Evolutionary conservation across 2,113 vertebrate species (phyloP).

Genomic region (Andinoacara biseriatus): DNA sequence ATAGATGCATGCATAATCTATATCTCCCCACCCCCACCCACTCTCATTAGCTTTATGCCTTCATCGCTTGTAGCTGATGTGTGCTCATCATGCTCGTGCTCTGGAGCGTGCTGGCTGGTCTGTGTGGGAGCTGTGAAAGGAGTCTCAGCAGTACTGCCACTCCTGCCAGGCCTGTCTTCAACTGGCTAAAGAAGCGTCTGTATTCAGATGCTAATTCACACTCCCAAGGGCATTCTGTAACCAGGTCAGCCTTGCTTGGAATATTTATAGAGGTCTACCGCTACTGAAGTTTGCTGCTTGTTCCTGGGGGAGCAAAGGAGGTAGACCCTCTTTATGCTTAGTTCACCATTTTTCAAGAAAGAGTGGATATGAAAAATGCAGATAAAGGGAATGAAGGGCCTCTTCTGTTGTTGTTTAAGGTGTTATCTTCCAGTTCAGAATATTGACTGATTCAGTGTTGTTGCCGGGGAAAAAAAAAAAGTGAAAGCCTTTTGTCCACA

Average conservation of each 20-base stretch:
- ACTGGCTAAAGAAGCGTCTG: slow-evolving; percentile 72
- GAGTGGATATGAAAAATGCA: slow-evolving; percentile 51
- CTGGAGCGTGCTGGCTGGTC: slow-evolving; percentile 47
- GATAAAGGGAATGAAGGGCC: slow-evolving; percentile 22
- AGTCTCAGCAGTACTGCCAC: slow-evolving; percentile 56
- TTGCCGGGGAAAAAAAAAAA: not conserved
- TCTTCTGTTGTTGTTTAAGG: slow-evolving; percentile 35
- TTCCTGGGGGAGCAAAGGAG: slow-evolving; percentile 63
- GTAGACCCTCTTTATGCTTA: slow-evolving; percentile 71
- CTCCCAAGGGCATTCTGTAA: slow-evolving; percentile 80
- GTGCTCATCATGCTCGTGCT: slow-evolving; percentile 37
- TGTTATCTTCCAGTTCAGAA: slow-evolving; percentile 28
- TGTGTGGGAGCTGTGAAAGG: slow-evolving; percentile 55
- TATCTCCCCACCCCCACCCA: not conserved
- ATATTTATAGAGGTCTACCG: slow-evolving; percentile 81
- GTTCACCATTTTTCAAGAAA: slow-evolving; percentile 51
- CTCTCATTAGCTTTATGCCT: slow-evolving; percentile 37
- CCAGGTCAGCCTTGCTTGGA: slow-evolving; percentile 83
- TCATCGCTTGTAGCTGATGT: slow-evolving; percentile 37
- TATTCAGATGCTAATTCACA: slow-evolving; percentile 82
- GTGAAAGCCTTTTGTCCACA: not conserved
- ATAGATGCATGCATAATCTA: slow-evolving; percentile 1
- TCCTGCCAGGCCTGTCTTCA: slow-evolving; percentile 71
- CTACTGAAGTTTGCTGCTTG: slow-evolving; percentile 68
- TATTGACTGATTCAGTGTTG: slow-evolving; percentile 24